phyloP scores from a whole-genome alignment of 2,797 vertebrate species.

The Lophotriccus pileatus region DNA sequence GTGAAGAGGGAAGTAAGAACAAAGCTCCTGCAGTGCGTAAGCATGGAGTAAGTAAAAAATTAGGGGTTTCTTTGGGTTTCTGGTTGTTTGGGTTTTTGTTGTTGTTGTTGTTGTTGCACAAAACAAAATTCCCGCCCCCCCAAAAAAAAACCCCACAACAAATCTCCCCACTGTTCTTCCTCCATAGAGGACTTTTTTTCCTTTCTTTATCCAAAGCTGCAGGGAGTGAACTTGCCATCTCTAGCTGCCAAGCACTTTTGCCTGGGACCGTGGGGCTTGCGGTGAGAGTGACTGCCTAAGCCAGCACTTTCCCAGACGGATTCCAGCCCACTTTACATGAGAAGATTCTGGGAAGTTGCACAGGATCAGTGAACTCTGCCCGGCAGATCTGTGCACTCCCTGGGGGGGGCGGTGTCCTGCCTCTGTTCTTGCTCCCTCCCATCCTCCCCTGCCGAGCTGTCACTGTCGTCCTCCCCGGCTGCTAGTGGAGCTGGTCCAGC shows the following conservation, averaged over 20 bases:
- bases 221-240: rapidly evolving
- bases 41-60: neutral
- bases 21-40: neutral
- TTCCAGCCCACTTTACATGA: rapidly evolving
- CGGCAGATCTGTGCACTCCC: rapidly evolving
- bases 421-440: too few species aligned
- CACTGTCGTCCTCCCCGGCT: neutral
- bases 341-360: rapidly evolving
- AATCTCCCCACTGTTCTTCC: rapidly evolving
- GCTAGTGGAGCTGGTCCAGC: rapidly evolving
- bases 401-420: rapidly evolving
- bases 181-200: neutral
- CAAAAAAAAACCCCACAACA: neutral
- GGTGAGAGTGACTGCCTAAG: rapidly evolving
- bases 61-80: neutral
- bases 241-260: rapidly evolving
- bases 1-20: neutral
- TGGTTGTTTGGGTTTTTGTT: neutral
- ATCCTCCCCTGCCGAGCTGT: neutral
- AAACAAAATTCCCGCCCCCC: neutral
- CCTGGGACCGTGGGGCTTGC: rapidly evolving
- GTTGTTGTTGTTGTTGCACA: neutral
- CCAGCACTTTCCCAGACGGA: rapidly evolving
- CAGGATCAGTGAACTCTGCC: rapidly evolving
- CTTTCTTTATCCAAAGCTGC: neutral